Conservation (phyloP, 1,140 invertebrate genomes). For the Polyergus mexicanus region DNA sequence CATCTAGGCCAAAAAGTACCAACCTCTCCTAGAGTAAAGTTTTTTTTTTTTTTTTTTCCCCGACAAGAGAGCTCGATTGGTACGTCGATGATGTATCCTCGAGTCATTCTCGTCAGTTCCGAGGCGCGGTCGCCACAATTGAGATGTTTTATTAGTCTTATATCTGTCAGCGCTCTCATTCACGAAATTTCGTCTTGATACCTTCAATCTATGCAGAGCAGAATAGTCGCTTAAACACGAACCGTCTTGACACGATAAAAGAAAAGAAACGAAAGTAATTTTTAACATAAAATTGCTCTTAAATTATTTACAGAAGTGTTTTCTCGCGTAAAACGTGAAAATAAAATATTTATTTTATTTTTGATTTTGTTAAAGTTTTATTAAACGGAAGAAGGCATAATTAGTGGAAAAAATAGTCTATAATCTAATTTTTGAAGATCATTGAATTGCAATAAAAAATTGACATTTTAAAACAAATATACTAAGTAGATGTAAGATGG, state of each 20-base stretch:
- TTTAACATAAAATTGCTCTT: not conserved
- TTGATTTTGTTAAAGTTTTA: not conserved
- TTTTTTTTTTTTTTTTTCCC: constrained; percentile 56
- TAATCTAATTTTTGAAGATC: not conserved
- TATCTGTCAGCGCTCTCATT: not conserved
- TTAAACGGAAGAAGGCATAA: not conserved
- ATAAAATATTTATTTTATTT: not conserved
- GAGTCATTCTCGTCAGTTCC: not conserved
- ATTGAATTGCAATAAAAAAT: not conserved
- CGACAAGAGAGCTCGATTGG: constrained; percentile 35
- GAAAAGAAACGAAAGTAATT: not conserved
- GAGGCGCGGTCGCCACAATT: constrained; percentile 7
- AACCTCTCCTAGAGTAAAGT: constrained; percentile 37
- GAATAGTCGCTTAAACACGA: not conserved
- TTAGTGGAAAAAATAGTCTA: not conserved
- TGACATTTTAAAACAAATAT: too few relatives aligned
- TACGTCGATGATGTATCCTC: constrained; percentile 38
- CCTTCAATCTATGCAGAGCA: not conserved
- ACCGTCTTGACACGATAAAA: not conserved
- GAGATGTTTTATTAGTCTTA: not conserved
- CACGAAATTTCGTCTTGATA: not conserved
- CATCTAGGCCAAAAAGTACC: constrained; percentile 63
- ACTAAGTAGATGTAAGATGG: too few relatives aligned
- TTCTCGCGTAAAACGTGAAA: not conserved
- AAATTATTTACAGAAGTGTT: not conserved